Base-by-base conservation (phyloP, 2,888 invertebrate genomes). In the Drosophila limbata region DNA sequence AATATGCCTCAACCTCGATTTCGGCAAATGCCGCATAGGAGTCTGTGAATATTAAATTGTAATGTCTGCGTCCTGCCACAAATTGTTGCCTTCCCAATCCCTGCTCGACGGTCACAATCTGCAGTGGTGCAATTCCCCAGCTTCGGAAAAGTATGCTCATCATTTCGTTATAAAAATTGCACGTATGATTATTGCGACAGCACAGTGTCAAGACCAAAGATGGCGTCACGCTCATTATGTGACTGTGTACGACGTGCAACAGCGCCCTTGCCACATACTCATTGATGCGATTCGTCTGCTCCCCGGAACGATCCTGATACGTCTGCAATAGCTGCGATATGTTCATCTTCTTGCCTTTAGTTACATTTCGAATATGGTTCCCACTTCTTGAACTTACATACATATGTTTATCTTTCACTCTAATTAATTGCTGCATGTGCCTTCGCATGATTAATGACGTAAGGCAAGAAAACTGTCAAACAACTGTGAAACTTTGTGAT, bases 81-180 rank as follows among this genome's bases (percentile, higher is more conserved):
- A 61, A 53, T 0, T 17, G 73, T 45, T 77, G 61, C 0, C 62
- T 51, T 6, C 39, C 35, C 2, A 57, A 25, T 0, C 66, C 64
- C 10, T 59, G 63, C 19, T 70, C 47, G 21, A 88, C 80, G 4
- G 69, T 69, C 1, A 90, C 81, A 17, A 90, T 85, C 64, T 90
- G 89, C 0, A 88, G 52, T 11, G 80, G 84, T 0, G 79, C 73
- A 5, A 81, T 64, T 37, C 80, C 76, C 84, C 82, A 86, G n/a
- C 55, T 61, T 17, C 61, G 69, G 45, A 89, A 89, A 9, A 90
- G 48, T 1, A 76, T 63, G 53, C 70, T 75, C 70, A 89, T 68
- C 61, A 91, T 69, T 39, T 89, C 81, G 55, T 84, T 88, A 60
- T 86, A 91, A 59, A 89, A 90, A n/a, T 79, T 79, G 62, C 81